Base-by-base conservation (phyloP, 2,113 vertebrate species). In the Brevimyrus niger region DNA sequence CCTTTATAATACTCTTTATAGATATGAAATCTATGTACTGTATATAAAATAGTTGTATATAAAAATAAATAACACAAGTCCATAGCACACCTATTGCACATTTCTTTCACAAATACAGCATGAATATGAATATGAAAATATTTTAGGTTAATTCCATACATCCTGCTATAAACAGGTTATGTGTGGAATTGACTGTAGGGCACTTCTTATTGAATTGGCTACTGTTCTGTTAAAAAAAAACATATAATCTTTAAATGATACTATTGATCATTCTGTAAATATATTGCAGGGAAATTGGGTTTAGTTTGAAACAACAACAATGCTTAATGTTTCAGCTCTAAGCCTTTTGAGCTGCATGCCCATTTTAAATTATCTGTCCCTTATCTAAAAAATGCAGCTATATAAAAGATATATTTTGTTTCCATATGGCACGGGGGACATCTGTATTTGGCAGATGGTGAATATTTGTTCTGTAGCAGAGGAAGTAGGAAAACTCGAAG, bases 401-500 rank as follows among this genome's bases (percentile, higher is more conserved):
- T 88, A 92, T 88, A 69, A 90, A 90, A 87, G 58, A 87, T 84
- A 42, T 90, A 76, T 89, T 89, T 92, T 86, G 58, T 83, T 50
- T 88, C 38, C 85, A 87, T 92, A 91, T 93, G 92, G 93, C 93
- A 94, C 92, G 87, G 87, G 89, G 91, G 86, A 88, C 38, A 85
- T 89, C 42, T 87, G 65, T 87, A 89, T 92, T 93, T 93, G 91
- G 91, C 92, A 91, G 89, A 86, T 90, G 86, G 80, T 90, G 47
- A 76, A 46, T 89, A 53, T 50, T 35, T 82, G 51, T 83, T 80
- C 35, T 76, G 65, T 80, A 76, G 6, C 69, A 19, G 73, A 53
- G 19, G 48, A 55, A 80, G 31, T 89, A 80, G 27, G 42, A 31
- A 53, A 51, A 89, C 47, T 48, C 47, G 11, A 76, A 80, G 61